These are phyloP conservation scores for Lamellibrachia luymesi DNA, from an alignment of 1,140 invertebrate species.

Conservation along the genomic window DNA sequence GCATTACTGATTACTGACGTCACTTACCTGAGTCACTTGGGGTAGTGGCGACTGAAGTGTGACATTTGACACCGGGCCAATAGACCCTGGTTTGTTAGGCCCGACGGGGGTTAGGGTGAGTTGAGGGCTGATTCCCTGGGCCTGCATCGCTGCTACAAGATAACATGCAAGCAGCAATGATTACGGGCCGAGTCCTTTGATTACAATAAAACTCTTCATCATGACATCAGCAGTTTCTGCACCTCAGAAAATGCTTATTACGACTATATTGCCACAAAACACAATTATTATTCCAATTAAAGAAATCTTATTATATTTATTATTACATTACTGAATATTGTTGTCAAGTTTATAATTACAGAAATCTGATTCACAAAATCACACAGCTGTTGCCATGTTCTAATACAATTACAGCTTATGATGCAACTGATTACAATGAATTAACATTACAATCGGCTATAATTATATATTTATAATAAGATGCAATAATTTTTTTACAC, in stretches of 20 bases:
- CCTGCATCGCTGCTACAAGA: background rate
- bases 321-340: too few relatives aligned
- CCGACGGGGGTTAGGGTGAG: background rate
- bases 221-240: background rate
- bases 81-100: background rate
- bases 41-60: background rate
- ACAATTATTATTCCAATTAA: background rate
- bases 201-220: background rate
- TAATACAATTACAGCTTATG: too few relatives aligned
- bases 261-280: too few relatives aligned
- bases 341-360: too few relatives aligned
- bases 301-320: background rate
- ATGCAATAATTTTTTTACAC: too few relatives aligned
- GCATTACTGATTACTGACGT: background rate
- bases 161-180: background rate
- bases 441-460: too few relatives aligned
- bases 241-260: too few relatives aligned
- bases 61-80: background rate
- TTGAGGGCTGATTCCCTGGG: background rate
- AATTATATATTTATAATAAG: too few relatives aligned
- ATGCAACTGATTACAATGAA: background rate
- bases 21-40: background rate
- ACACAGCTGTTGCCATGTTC: too few relatives aligned
- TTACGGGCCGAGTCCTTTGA: background rate
- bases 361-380: too few relatives aligned